phyloP scores from a whole-genome alignment of 2,113 vertebrate species.

The Hippocampus comes region DNA sequence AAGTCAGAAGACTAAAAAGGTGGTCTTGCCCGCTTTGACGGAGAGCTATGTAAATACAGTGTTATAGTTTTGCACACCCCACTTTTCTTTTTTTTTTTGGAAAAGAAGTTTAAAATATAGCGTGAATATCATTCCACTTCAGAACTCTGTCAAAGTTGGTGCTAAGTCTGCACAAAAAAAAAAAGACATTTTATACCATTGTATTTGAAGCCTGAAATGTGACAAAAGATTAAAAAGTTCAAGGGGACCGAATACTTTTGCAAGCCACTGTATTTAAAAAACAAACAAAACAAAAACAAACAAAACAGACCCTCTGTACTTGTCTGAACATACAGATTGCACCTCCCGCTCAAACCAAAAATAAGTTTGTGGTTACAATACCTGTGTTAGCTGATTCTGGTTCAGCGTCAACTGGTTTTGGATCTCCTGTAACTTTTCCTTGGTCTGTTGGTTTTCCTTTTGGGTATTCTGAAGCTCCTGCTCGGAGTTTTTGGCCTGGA shows the following conservation, averaged over 20 bases:
- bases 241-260: too few species aligned
- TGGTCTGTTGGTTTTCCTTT: constrained; percentile 59
- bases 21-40: neutral
- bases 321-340: neutral
- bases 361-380: neutral
- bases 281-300: neutral
- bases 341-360: neutral
- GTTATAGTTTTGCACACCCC: too few species aligned
- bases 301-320: neutral
- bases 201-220: too few species aligned
- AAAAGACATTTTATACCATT: too few species aligned
- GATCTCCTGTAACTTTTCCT: constrained; percentile 54
- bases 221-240: too few species aligned
- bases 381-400: constrained; percentile 55
- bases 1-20: neutral
- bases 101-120: too few species aligned
- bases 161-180: too few species aligned
- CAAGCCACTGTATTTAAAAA: too few species aligned
- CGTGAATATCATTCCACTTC: too few species aligned
- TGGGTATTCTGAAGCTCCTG: constrained; percentile 60
- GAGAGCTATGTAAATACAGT: neutral
- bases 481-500: constrained; percentile 75
- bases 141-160: too few species aligned
- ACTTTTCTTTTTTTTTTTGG: too few species aligned
- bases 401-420: constrained; percentile 52